These are phyloP conservation scores for Marcusenius ussheri DNA, from an alignment of 2,113 vertebrate genomes.

Conservation along the genomic window DNA sequence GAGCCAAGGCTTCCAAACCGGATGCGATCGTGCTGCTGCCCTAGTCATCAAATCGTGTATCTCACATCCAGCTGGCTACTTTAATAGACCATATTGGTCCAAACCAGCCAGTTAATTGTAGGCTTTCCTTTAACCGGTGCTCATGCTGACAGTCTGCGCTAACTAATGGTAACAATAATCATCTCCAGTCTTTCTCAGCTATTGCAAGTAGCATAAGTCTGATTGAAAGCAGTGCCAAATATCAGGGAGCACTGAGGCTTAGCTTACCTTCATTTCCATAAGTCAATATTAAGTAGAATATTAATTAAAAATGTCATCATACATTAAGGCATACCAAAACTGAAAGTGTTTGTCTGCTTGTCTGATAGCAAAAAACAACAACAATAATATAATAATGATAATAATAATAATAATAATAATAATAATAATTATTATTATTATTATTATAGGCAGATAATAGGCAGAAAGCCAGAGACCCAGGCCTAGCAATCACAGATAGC, in stretches of 20 bases:
- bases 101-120: neutral
- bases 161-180: neutral
- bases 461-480: neutral
- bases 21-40: neutral
- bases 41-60: neutral
- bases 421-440: too few species aligned
- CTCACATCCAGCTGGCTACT: neutral
- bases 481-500: neutral
- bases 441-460: neutral
- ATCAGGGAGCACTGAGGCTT: neutral
- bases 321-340: neutral
- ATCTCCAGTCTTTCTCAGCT: neutral
- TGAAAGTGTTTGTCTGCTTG: neutral
- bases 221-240: neutral
- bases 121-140: neutral
- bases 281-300: neutral
- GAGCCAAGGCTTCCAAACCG: neutral
- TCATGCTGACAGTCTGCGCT: neutral
- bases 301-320: neutral
- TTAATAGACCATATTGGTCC: neutral
- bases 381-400: neutral
- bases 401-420: too few species aligned
- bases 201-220: neutral
- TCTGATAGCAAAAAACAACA: neutral
- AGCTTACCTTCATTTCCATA: neutral